Percentiles rank a stretch among this genome's conserved stretches.
phyloP scores from a whole-genome alignment of 2,113 vertebrate genomes.

The Ictidomys tridecemlineatus region DNA sequence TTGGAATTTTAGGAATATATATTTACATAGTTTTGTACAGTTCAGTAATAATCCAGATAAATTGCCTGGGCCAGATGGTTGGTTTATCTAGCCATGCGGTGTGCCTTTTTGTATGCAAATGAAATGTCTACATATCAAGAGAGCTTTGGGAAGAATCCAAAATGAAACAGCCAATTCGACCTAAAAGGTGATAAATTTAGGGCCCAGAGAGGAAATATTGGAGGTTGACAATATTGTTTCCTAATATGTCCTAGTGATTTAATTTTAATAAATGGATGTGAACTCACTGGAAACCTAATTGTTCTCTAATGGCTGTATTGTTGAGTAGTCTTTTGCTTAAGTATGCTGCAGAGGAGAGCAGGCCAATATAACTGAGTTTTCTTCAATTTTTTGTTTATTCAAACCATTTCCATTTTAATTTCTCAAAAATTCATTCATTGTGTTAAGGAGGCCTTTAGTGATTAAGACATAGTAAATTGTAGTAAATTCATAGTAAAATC shows the following conservation, averaged over 20 bases:
- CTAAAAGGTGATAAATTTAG: constrained; percentile 73
- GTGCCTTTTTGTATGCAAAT: constrained; percentile 84
- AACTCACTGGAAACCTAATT: constrained; percentile 52
- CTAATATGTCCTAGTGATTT: constrained; percentile 60
- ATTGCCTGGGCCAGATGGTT: constrained; percentile 79
- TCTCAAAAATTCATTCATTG: background rate
- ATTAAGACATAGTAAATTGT: background rate
- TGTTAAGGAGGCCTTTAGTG: background rate
- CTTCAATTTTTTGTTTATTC: constrained; percentile 22
- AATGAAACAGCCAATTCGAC: constrained; percentile 44
- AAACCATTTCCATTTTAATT: constrained; percentile 1
- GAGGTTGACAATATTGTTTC: constrained; percentile 68
- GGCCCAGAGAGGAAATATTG: constrained; percentile 10
- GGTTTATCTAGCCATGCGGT: constrained; percentile 76
- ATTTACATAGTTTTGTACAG: constrained; percentile 79
- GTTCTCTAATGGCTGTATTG: constrained; percentile 53
- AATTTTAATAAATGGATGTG: constrained; percentile 72
- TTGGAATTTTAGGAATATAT: constrained; percentile 78
- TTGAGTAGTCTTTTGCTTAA: background rate
- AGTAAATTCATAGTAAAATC: too few species aligned
- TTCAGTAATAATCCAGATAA: constrained; percentile 83
- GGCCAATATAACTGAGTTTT: constrained; percentile 22
- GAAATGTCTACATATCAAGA: constrained; percentile 75
- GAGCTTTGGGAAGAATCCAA: constrained; percentile 76
- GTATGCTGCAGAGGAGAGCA: background rate